Evolutionary conservation across 2,888 invertebrate species (phyloP), one percentile per base, ranked within the genome.

Genomic region (Orchesellides sinensis): DNA sequence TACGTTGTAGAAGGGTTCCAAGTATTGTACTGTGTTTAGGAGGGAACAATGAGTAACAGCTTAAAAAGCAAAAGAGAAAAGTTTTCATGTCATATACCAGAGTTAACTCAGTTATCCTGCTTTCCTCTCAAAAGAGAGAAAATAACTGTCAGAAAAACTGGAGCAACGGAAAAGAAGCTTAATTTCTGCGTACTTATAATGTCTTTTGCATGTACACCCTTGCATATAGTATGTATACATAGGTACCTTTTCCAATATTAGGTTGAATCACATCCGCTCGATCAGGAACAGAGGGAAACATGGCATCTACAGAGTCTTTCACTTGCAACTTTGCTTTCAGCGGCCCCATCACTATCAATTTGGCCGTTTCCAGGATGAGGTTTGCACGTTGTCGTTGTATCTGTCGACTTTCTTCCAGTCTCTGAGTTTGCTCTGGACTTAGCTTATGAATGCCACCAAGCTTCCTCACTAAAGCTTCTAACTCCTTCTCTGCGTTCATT

Each of bases 231-330:
- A n/a, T n/a, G n/a, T n/a, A n/a, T n/a, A n/a, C n/a, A n/a, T n/a
- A n/a, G n/a, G 8, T 65, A 79, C 73, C 83, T 83, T 79, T 83
- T 35, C 61, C 59, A 14, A 56, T 19, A 74, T 83, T 65, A 4
- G 85, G 82, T 68, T 66, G 69, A 47, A 83, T 49, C 10, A 85
- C 23, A 56, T 83, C 82, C 40, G 29, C 29, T 29, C 72, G 72
- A 2, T 78, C 54, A 14, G 83, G 83, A 10, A 85, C 35, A 10
- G 63, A 14, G 10, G 82, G 79, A 49, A 84, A 85, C 79, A 85
- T 65, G 25, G 59, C 35, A 54, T 79, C 79, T 5, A 85, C 75
- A 0, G 82, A 79, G 49, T 83, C 85, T 52, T 54, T 56, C 25
- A 35, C 59, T 23, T 19, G 47, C 29, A 77, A 40, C 59, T 68